These are phyloP conservation scores for Diorhabda elongata DNA, from an alignment of 1,140 invertebrate species.

Conservation along the genomic window DNA sequence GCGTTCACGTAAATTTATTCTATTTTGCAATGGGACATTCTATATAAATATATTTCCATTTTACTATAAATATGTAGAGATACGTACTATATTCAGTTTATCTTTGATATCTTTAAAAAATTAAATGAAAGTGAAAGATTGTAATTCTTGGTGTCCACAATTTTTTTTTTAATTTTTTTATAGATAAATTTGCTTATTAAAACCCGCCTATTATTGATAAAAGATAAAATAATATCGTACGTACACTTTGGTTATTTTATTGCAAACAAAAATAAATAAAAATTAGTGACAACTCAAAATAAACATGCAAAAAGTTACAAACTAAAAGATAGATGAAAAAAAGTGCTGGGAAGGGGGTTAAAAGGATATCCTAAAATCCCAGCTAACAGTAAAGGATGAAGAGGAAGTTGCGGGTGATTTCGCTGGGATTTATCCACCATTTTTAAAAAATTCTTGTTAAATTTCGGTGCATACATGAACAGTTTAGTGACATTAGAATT, in stretches of 20 bases:
- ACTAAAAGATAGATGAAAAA: constrained; percentile 32
- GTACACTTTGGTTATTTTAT: not conserved
- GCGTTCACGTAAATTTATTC: no score
- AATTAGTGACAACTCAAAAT: constrained; percentile 27
- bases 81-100: no score
- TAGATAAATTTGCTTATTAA: no score
- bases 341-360: constrained; percentile 38
- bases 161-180: no score
- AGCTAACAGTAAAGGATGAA: constrained; percentile 24
- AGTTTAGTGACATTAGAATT: constrained; percentile 23
- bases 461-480: constrained; percentile 30
- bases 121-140: no score
- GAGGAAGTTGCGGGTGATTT: constrained; percentile 24
- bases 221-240: not conserved
- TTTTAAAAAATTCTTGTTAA: constrained; percentile 22
- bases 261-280: constrained; percentile 20
- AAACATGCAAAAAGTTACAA: constrained; percentile 32
- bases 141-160: no score
- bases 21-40: no score
- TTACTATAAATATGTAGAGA: no score
- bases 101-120: no score
- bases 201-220: no score
- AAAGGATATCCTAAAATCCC: constrained; percentile 36
- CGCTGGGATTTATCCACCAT: constrained; percentile 28
- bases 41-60: no score